Base-by-base conservation (phyloP, 2,113 vertebrate species). In the Vulpes lagopus region DNA sequence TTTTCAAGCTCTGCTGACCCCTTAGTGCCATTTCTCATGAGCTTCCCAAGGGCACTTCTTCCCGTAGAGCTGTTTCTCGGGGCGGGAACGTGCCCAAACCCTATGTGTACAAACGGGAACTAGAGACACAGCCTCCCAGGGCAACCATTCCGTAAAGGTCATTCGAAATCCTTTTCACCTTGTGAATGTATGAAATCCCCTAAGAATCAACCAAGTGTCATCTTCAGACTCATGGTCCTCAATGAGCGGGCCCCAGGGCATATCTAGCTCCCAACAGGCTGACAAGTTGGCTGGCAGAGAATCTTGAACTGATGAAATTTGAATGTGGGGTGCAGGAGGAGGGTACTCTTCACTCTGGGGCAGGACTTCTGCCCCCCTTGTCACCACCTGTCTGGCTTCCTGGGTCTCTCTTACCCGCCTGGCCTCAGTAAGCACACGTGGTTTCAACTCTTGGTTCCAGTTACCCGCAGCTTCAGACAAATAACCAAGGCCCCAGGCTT, bases 121-220 rank as follows among this genome's bases (percentile, higher is more conserved):
- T 62, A 91, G 95, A 81, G 95, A 98, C 97, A 98, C 96, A 97
- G 87, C 84, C 62, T 96, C 96, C 94, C 81, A 67, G 89, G 96
- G 92, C 59, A 43, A 23, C 27, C 11, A 9, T 11, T 81, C 90
- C 38, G 59, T 32, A 53, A 81, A 64, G 74, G 23, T 14, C 35
- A 12, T 30, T 60, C 38, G 8, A 38, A 87, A 35, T 67, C 30
- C 32, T 35, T 57, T 81, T 59, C 20, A 59, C 22, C 57, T 79
- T 80, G 20, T 62, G 55, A 53, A 49, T 49, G 38, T 64, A 35
- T 35, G 65, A 62, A 43, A 59, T 23, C 15, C 76, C 49, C 62
- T 51, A 60, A 88, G n/a, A 89, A 60, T 62, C n/a, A 59, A 27
- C 53, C 43, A 79, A 49, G 35, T 94, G 3, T 92, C 20, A 22